These are phyloP conservation scores for Sylvicapra grimmia DNA, from an alignment of 2,113 vertebrate species.

Conservation along the genomic window DNA sequence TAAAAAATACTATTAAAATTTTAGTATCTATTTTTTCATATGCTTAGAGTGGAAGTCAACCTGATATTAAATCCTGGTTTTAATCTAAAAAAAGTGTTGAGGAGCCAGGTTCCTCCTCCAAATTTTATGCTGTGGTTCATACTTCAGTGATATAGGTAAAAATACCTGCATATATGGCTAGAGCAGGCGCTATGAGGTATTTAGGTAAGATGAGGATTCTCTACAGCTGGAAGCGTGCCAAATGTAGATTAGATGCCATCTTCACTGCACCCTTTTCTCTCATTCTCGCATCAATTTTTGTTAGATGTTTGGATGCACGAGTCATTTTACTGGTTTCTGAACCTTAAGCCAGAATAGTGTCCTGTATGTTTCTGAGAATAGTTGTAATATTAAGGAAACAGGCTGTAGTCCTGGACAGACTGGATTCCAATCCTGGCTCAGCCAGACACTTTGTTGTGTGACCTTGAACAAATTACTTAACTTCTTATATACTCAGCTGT, in stretches of 20 bases:
- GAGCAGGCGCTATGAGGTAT: background rate
- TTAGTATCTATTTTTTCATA: background rate
- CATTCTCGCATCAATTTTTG: background rate
- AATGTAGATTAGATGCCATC: background rate
- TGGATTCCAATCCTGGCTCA: background rate
- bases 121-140: background rate
- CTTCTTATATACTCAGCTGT: background rate
- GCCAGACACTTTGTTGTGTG: background rate
- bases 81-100: background rate
- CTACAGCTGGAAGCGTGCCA: background rate
- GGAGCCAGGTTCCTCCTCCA: background rate
- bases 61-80: slow-evolving; percentile 1
- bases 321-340: background rate
- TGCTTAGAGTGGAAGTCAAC: background rate
- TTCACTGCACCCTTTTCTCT: background rate
- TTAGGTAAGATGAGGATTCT: background rate
- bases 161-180: background rate
- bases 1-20: background rate
- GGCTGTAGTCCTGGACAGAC: background rate
- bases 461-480: background rate
- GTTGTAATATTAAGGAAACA: background rate
- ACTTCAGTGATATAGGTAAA: background rate
- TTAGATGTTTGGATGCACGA: background rate
- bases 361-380: background rate
- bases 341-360: background rate